These are phyloP conservation scores for Sebastes nivosus DNA, from an alignment of 2,797 vertebrate genomes.

Conservation along the genomic window DNA sequence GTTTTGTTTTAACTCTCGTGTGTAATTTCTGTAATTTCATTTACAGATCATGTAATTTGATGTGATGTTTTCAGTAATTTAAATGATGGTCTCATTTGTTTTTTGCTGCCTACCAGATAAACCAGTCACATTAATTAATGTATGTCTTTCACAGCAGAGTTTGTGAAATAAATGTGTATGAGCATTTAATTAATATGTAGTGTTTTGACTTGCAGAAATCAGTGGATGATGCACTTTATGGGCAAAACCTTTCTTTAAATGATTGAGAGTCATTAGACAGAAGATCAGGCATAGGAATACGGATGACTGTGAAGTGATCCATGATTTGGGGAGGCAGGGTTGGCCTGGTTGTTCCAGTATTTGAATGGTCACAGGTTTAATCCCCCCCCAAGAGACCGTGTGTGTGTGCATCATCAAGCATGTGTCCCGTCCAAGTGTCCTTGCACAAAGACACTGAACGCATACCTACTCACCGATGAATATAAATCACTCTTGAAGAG, in stretches of 20 bases:
- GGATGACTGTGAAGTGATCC: neutral
- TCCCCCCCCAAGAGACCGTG: neutral
- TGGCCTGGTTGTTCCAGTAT: neutral
- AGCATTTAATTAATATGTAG: neutral
- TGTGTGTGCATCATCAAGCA: slow-evolving; percentile 13
- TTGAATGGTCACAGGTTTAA: slow-evolving; percentile 31
- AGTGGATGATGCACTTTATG: neutral
- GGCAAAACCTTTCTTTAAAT: neutral
- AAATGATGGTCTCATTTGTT: neutral
- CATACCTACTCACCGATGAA: neutral
- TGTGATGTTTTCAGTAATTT: neutral
- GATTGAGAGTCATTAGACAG: neutral
- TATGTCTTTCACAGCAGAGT: neutral
- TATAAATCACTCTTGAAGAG: slow-evolving; percentile 25
- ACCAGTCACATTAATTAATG: neutral
- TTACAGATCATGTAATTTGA: neutral
- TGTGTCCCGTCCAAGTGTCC: slow-evolving; percentile 34
- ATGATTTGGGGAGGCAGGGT: neutral
- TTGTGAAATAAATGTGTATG: neutral
- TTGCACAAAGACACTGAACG: slow-evolving; percentile 26
- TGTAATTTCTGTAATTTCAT: neutral
- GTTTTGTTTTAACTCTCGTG: neutral
- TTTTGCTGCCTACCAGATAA: neutral
- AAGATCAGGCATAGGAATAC: neutral
- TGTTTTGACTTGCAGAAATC: neutral